Conservation (phyloP, 2,797 vertebrate genomes). For the Corythornis leucogaster region DNA sequence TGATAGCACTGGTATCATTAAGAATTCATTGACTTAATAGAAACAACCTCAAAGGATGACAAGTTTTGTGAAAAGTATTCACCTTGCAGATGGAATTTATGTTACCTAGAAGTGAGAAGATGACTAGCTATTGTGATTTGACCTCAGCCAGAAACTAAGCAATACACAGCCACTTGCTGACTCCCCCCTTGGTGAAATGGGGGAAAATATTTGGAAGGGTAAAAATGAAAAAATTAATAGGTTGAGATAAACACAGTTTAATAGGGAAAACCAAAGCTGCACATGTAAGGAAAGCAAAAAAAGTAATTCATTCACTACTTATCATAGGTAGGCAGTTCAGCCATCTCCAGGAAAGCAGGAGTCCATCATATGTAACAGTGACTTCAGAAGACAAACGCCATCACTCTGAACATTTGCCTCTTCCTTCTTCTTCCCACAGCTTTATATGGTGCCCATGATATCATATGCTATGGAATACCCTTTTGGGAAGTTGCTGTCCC, state of each 20-base stretch:
- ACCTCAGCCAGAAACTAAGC: neutral
- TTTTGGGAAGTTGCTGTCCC: neutral
- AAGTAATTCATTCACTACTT: too few species aligned
- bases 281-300: too few species aligned
- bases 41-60: neutral
- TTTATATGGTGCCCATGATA: neutral
- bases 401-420: too few species aligned
- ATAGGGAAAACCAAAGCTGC: too few species aligned
- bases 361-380: too few species aligned
- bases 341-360: too few species aligned
- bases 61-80: neutral
- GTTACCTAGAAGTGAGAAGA: neutral
- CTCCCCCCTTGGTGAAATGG: neutral
- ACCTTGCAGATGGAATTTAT: neutral
- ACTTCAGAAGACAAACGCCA: too few species aligned
- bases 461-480: neutral
- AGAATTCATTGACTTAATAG: neutral
- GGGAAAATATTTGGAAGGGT: neutral
- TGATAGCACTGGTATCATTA: neutral
- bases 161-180: neutral
- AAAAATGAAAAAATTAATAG: neutral
- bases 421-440: too few species aligned
- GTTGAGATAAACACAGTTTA: neutral
- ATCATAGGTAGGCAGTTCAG: too few species aligned
- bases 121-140: neutral